These are phyloP conservation scores for Geotrupes spiniger DNA, from an alignment of 2,888 invertebrate genomes.

Conservation along the genomic window DNA sequence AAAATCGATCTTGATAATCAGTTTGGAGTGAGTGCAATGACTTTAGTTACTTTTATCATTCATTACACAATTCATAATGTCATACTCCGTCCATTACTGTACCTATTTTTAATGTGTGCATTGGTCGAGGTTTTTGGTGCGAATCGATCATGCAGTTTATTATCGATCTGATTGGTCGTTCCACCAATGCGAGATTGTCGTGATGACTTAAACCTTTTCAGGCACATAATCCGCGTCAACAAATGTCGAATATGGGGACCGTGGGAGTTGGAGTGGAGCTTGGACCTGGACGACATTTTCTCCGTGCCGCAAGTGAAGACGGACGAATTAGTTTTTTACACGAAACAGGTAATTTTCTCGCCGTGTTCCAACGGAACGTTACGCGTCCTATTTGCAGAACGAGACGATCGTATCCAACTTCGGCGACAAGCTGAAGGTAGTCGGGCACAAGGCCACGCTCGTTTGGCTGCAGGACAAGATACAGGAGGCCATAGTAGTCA, in stretches of 20 bases:
- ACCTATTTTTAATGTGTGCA: too few relatives aligned
- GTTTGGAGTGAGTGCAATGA: slow-evolving; percentile 64
- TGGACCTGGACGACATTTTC: slow-evolving; percentile 69
- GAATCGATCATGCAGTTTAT: too few relatives aligned
- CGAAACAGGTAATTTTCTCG: slow-evolving; percentile 75
- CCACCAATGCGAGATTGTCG: too few relatives aligned
- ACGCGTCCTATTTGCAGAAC: too few relatives aligned
- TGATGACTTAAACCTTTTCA: slow-evolving; percentile 50
- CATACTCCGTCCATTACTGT: too few relatives aligned
- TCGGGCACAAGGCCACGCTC: slow-evolving; percentile 61
- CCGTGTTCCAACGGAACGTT: too few relatives aligned
- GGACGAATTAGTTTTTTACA: slow-evolving; percentile 65
- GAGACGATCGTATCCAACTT: slow-evolving; percentile 34
- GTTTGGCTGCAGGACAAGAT: slow-evolving; percentile 73
- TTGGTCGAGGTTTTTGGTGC: too few relatives aligned
- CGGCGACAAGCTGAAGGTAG: slow-evolving; percentile 66
- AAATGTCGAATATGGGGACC: slow-evolving; percentile 67
- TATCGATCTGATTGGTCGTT: too few relatives aligned
- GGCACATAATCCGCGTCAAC: slow-evolving; percentile 71
- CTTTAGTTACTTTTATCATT: too few relatives aligned
- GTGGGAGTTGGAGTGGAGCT: slow-evolving; percentile 76
- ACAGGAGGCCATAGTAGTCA: slow-evolving; percentile 70
- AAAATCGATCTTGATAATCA: slow-evolving; percentile 65
- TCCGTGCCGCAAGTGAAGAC: slow-evolving; percentile 61
- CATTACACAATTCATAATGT: too few relatives aligned